Base-by-base conservation (phyloP, 1,140 invertebrate genomes). In the Sinella curviseta region DNA sequence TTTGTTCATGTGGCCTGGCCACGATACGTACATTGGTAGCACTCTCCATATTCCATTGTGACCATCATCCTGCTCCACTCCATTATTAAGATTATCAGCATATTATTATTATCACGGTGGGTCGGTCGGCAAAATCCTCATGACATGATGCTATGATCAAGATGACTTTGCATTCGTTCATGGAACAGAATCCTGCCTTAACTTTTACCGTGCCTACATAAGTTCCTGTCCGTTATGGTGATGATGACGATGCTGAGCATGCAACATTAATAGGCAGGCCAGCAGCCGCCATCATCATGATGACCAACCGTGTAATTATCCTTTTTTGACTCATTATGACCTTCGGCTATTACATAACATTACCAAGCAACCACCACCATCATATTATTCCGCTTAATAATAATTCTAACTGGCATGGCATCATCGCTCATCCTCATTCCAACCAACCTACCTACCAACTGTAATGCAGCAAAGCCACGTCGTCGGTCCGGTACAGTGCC, bases 231-330 rank as follows among this genome's bases (percentile, higher is more conserved):
- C n/a, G n/a, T n/a, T n/a, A n/a, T n/a, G n/a, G n/a, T n/a, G 20
- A 20, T 20, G 39, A 48, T 48, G 8, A 12, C 39, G 20, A 48
- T 48, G 39, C 20, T 48, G 39, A 48, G 39, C 39, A 48, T 48
- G 39, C 39, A 48, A 12, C 39, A 48, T 20, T 48, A 48, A 48
- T 48, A 48, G 39, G 39, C 39, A 48, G 20, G 39, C 39, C 39
- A 48, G 39, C 39, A 60, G 57, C 57, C 57, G 65, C 65, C 65
- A 70, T 70, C 31, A 70, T 31, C 28, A 70, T 31, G 65, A 70
- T 33, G 65, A 70, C 65, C 65, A 70, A 70, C 65, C 65, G n/a
- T 70, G 65, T 70, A 70, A 70, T 70, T 70, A 70, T 70, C 65
- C 65, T 14, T 48, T 70, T 70, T 70, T 70, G 65, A 70, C 65